Base-by-base conservation (phyloP, 2,888 invertebrate species). In the Melanophora roralis region DNA sequence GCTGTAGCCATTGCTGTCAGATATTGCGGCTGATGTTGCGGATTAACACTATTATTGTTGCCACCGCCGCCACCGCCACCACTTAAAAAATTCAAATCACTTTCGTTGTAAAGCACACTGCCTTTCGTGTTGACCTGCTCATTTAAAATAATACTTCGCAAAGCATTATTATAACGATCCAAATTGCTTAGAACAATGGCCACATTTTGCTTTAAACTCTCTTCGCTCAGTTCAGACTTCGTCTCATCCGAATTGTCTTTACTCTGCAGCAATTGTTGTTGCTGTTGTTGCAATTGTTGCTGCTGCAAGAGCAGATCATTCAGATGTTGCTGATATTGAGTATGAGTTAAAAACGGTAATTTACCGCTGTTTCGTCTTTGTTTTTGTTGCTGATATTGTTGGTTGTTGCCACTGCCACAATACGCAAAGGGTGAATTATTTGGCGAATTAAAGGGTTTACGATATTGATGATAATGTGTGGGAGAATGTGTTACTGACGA, bases 201-300 rank as follows among this genome's bases (percentile, higher is more conserved):
- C 81, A 90, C 90, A 89, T 90, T 90, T 82, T 88, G 89, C 80
- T 90, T 90, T 57, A 90, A 86, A 79, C 89, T 89, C 85, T 90
- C 90, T 81, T 90, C 90, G 84, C 89, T 90, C 86, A 90, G 83
- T 87, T 90, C 89, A 74, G n/a, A n/a, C n/a, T n/a, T n/a, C n/a
- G 86, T 88, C 53, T 84, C 84, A 51, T 80, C 69, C 55, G 80
- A 62, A 11, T 74, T 82, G 76, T 82, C 79, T 69, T 79, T 83
- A 47, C 57, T 76, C 27, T 73, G 76, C 55, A 85, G 83, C 78
- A 85, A 71, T 51, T 88, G 87, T 67, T 83, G 85, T 73, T 84
- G 84, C 32, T 86, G 88, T 72, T 88, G 84, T 79, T 85, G 85
- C 67, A 85, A 82, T 82, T 87, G 82, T 72, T 85, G 89, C 81